Evolutionary conservation across 2,113 vertebrate genomes (phyloP).

Genomic region (Ahaetulla prasina): DNA sequence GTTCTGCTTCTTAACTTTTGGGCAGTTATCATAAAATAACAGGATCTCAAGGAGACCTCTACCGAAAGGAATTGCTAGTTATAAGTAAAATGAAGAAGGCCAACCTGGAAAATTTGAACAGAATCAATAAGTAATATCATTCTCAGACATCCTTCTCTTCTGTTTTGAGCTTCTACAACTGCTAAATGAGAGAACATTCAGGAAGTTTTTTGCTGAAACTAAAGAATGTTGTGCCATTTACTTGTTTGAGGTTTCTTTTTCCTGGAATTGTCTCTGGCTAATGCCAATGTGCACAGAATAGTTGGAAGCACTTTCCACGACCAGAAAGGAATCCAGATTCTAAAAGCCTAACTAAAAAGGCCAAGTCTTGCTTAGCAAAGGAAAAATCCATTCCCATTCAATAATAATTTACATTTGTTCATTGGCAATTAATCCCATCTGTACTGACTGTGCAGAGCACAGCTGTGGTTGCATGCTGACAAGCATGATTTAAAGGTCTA

Average conservation of each 20-base stretch:
- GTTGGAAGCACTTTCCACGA: neutral
- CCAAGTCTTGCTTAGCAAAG: neutral
- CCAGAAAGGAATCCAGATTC: neutral
- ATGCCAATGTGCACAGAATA: neutral
- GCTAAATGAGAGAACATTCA: neutral
- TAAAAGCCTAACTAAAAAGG: neutral
- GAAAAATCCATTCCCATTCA: neutral
- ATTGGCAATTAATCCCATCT: neutral
- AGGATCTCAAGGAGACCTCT: neutral
- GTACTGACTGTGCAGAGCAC: neutral
- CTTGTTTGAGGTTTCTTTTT: neutral
- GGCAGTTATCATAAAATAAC: neutral
- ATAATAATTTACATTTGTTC: neutral
- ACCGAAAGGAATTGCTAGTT: neutral
- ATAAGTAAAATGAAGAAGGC: neutral
- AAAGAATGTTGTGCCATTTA: neutral
- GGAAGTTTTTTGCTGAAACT: neutral
- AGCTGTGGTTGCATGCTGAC: neutral
- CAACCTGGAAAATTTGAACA: neutral
- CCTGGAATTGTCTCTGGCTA: neutral
- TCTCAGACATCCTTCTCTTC: neutral
- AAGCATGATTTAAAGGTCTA: neutral
- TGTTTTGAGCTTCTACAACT: neutral
- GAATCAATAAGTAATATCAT: neutral
- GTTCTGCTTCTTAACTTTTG: neutral